Evolutionary conservation across 2,888 invertebrate species (phyloP).

Genomic region (Tachystola acroxantha): DNA sequence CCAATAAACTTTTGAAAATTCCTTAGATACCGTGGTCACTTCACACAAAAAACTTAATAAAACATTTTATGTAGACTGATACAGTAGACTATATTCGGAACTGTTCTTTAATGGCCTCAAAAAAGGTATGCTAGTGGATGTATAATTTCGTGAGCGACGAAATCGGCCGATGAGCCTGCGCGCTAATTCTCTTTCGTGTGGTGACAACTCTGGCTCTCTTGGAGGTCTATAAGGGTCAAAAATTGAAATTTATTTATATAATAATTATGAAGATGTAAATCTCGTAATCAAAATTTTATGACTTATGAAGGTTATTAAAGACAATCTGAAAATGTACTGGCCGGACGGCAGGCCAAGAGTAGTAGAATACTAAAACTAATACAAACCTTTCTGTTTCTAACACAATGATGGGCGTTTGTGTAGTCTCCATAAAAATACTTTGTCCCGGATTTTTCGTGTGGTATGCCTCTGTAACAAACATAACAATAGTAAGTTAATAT

Average conservation of each 20-base stretch:
- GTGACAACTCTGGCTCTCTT: conserved; percentile 44
- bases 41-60: too few relatives aligned
- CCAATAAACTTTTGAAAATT: too few relatives aligned
- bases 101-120: conserved; percentile 31
- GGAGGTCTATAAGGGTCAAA: conserved; percentile 42
- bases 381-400: conserved; percentile 58
- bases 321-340: too few relatives aligned
- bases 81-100: neutral
- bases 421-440: conserved; percentile 39
- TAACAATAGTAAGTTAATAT: too few relatives aligned
- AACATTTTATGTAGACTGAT: too few relatives aligned
- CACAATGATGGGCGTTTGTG: conserved; percentile 47
- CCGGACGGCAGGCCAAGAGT: too few relatives aligned
- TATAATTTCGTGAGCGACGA: conserved; percentile 48
- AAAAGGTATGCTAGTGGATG: conserved; percentile 34
- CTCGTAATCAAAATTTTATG: neutral
- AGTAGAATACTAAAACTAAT: too few relatives aligned
- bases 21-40: too few relatives aligned
- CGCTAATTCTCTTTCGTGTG: conserved; percentile 52
- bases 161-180: conserved; percentile 55
- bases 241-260: neutral
- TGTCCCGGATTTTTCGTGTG: conserved; percentile 42
- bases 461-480: conserved; percentile 49
- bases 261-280: neutral
- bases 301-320: too few relatives aligned